phyloP scores from a whole-genome alignment of 2,888 invertebrate species.

The Dilophus febrilis region DNA sequence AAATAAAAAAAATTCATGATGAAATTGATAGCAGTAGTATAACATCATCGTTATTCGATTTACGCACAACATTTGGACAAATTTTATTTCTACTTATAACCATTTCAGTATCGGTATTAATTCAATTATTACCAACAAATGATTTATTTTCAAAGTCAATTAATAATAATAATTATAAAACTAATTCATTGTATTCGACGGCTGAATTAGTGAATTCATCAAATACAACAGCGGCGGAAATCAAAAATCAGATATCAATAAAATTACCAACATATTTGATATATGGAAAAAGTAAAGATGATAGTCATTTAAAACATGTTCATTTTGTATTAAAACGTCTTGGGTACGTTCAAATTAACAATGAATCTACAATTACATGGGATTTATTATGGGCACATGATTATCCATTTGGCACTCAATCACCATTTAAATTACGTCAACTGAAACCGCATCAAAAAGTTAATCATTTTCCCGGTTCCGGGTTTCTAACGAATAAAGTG shows the following conservation, averaged over 20 bases:
- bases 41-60: constrained; percentile 9
- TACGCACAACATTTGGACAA: constrained; percentile 10
- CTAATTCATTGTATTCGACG: not conserved
- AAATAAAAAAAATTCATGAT: too few species aligned
- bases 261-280: constrained; percentile 37
- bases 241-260: not conserved
- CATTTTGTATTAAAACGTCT: constrained; percentile 55
- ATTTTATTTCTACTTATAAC: constrained; percentile 8
- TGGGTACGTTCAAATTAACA: constrained; percentile 46
- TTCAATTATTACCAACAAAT: constrained; percentile 9
- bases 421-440: constrained; percentile 33
- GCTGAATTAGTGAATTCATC: not conserved
- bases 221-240: not conserved
- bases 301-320: constrained; percentile 53
- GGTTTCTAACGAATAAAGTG: constrained; percentile 83
- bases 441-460: constrained; percentile 60
- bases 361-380: constrained; percentile 50
- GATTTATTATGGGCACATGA: constrained; percentile 87
- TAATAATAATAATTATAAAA: not conserved
- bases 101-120: constrained; percentile 3
- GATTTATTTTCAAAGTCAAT: not conserved
- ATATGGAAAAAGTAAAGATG: constrained; percentile 35
- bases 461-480: constrained; percentile 90
- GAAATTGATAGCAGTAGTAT: not conserved
- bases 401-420: constrained; percentile 51